Conservation (phyloP, 2,113 vertebrate species). For the Semnornis frantzii region DNA sequence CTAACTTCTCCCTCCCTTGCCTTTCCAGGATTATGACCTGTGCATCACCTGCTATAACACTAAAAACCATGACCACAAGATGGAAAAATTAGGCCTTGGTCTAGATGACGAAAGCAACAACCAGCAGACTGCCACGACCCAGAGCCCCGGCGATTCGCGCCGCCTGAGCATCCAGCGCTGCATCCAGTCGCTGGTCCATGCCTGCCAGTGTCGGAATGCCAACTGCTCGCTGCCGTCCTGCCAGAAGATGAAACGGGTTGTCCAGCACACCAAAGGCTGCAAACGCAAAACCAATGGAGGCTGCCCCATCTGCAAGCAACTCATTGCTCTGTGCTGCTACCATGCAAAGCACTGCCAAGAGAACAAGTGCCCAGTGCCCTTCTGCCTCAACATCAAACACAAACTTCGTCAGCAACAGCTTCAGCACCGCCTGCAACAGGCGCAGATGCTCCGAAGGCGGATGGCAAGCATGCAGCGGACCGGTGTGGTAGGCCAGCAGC, state of each 20-base stretch:
- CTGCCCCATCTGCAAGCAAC: constrained; percentile 98
- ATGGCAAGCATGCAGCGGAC: constrained; percentile 97
- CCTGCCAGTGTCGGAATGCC: constrained; percentile 97
- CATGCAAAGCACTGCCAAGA: constrained; percentile 99
- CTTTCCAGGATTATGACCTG: constrained; percentile 92
- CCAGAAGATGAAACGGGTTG: constrained; percentile 98
- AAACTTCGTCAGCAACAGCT: constrained; percentile 96
- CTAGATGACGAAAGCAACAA: constrained; percentile 95
- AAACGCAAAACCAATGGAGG: constrained; percentile 97
- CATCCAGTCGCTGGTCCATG: constrained; percentile 96
- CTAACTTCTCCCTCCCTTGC: background rate
- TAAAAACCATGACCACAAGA: constrained; percentile 98
- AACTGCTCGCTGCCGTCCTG: constrained; percentile 96
- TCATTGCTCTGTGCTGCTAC: constrained; percentile 98
- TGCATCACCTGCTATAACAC: constrained; percentile 97
- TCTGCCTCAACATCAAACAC: constrained; percentile 98
- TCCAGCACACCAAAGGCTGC: constrained; percentile 97
- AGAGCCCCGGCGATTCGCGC: constrained; percentile 94
- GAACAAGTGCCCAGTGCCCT: constrained; percentile 98
- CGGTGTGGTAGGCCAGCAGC: constrained; percentile 82
- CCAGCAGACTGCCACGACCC: constrained; percentile 87
- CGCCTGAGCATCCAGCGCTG: constrained; percentile 97
- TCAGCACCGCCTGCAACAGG: constrained; percentile 95
- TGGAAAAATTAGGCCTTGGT: constrained; percentile 96
- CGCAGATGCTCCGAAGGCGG: constrained; percentile 93